These are phyloP conservation scores for Cryptotis parvus DNA, from an alignment of 2,113 vertebrate genomes.

Conservation along the genomic window DNA sequence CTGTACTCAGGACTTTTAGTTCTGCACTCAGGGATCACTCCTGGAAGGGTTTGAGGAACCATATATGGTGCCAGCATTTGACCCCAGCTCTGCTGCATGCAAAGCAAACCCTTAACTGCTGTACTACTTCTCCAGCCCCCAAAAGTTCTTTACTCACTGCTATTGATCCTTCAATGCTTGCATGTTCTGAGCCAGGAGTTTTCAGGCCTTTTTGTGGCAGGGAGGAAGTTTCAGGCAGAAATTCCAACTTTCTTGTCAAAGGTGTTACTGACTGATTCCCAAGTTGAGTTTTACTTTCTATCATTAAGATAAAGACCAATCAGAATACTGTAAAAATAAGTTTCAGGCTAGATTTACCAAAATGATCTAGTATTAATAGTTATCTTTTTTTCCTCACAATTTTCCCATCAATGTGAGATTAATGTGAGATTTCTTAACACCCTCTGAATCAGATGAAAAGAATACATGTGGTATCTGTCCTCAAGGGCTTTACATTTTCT, in stretches of 20 bases:
- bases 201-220: slow-evolving; percentile 83
- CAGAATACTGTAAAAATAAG: slow-evolving; percentile 51
- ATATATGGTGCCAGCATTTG: too few species aligned
- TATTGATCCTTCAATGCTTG: slow-evolving; percentile 84
- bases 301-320: slow-evolving; percentile 72
- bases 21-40: too few species aligned
- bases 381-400: background rate
- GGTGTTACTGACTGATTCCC: slow-evolving; percentile 81
- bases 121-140: too few species aligned
- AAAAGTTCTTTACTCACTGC: slow-evolving; percentile 73
- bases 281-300: slow-evolving; percentile 84
- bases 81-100: too few species aligned
- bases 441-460: background rate
- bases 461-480: background rate
- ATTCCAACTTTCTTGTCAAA: slow-evolving; percentile 82
- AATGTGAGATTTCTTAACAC: background rate
- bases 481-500: background rate
- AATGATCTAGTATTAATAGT: slow-evolving; percentile 31
- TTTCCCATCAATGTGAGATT: background rate
- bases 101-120: too few species aligned
- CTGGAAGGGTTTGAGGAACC: too few species aligned
- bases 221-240: slow-evolving; percentile 69
- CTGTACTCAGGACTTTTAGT: too few species aligned
- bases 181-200: slow-evolving; percentile 89
- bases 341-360: slow-evolving; percentile 3